phyloP scores from a whole-genome alignment of 37 sponge, comb jelly and placozoan species.

The Ephydatia muelleri region DNA sequence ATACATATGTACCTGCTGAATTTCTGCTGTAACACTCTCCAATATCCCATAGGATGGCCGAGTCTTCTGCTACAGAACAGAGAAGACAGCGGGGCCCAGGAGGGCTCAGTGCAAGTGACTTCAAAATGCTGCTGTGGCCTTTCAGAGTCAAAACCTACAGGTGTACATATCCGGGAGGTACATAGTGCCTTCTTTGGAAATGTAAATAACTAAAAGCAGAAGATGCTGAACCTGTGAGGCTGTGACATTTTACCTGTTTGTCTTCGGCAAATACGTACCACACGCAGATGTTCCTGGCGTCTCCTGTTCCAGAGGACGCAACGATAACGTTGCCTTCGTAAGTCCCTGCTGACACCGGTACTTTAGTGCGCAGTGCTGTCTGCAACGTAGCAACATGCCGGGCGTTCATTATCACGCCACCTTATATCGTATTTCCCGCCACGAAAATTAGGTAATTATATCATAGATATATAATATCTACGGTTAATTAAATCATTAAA shows the following conservation, averaged over 20 bases:
- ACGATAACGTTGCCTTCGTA: constrained; percentile 2
- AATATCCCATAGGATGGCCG: constrained; percentile 65
- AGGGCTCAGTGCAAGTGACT: background rate
- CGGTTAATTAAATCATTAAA: no score
- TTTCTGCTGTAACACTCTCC: background rate
- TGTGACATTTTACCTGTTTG: background rate
- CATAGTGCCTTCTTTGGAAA: background rate
- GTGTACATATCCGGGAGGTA: background rate
- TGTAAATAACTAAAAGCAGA: no score
- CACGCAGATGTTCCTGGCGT: background rate
- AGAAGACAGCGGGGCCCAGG: constrained; percentile 25
- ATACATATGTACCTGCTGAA: background rate
- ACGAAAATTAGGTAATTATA: no score
- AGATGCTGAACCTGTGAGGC: background rate
- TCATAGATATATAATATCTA: no score
- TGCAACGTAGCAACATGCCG: constrained; percentile 2
- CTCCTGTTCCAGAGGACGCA: constrained; percentile 2
- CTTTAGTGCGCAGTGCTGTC: background rate
- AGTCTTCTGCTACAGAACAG: constrained; percentile 57
- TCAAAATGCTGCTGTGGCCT: constrained; percentile 4
- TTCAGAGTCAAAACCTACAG: background rate
- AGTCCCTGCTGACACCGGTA: constrained; percentile 31
- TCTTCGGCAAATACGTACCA: background rate
- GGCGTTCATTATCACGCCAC: background rate
- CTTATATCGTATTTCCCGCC: no score